Conservation (phyloP, 1,140 invertebrate genomes). For the Telenomus remus region DNA sequence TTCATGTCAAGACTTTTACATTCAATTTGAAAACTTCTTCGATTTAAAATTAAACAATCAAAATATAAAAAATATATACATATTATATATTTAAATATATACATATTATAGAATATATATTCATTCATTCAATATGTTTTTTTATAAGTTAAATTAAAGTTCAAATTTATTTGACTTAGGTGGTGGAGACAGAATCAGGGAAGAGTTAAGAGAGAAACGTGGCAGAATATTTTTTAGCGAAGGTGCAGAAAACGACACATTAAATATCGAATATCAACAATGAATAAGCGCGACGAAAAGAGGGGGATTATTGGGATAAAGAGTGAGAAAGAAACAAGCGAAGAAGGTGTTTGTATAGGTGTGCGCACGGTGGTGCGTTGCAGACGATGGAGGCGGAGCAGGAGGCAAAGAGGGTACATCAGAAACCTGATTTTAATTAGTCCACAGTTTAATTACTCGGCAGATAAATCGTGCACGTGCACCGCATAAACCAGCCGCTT, state of each 20-base stretch:
- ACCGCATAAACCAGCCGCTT: slow-evolving; percentile 76
- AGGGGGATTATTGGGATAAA: slow-evolving; percentile 19
- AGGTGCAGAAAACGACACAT: slow-evolving; percentile 43
- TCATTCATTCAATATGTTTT: too few species aligned
- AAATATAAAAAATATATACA: slow-evolving; percentile 21
- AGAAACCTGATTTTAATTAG: slow-evolving; percentile 77
- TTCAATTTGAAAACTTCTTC: too few species aligned
- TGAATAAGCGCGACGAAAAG: slow-evolving; percentile 27
- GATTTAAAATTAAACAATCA: too few species aligned
- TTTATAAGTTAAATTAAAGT: too few species aligned
- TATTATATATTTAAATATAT: too few species aligned
- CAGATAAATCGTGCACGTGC: slow-evolving; percentile 77
- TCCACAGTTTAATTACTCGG: slow-evolving; percentile 77
- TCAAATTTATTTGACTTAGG: slow-evolving; percentile 30
- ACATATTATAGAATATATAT: too few species aligned
- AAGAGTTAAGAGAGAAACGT: slow-evolving; percentile 26
- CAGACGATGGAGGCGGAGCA: slow-evolving; percentile 37
- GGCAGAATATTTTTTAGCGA: slow-evolving; percentile 34
- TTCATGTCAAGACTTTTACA: too few species aligned
- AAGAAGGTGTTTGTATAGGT: slow-evolving; percentile 39
- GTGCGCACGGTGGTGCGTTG: slow-evolving; percentile 29
- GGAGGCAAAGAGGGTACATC: slow-evolving; percentile 68
- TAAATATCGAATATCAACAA: slow-evolving; percentile 53
- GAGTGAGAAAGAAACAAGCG: slow-evolving; percentile 47
- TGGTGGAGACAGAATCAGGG: slow-evolving; percentile 9